Conservation (phyloP, 2,113 vertebrate species). For the Cottus gobio region DNA sequence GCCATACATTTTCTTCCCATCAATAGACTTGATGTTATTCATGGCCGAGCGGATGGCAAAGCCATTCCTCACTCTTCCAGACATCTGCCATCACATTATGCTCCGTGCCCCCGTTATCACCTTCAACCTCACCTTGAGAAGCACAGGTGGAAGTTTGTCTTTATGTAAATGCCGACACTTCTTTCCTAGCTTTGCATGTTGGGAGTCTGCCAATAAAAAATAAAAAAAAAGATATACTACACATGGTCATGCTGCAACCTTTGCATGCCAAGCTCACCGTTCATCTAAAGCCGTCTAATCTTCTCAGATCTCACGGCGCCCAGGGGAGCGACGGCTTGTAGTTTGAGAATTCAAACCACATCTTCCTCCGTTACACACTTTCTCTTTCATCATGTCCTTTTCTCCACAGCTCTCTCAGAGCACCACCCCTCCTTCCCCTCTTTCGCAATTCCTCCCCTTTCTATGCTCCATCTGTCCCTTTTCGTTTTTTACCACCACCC, state of each 20-base stretch:
- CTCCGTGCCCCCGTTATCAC: not conserved
- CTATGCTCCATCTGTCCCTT: constrained; percentile 25
- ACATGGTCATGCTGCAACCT: constrained; percentile 30
- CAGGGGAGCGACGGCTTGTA: constrained; percentile 21
- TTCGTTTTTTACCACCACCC: constrained; percentile 16
- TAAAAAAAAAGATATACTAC: not conserved
- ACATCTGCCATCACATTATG: constrained; percentile 18
- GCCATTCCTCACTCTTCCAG: constrained; percentile 36
- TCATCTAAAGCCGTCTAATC: constrained; percentile 62
- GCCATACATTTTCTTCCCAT: constrained; percentile 36
- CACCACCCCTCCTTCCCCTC: not conserved
- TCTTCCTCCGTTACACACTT: constrained; percentile 41
- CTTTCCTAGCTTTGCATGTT: not conserved
- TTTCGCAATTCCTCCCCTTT: constrained; percentile 19
- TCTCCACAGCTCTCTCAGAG: constrained; percentile 31
- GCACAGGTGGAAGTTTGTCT: constrained; percentile 17
- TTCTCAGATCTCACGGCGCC: constrained; percentile 53
- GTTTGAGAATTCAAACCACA: constrained; percentile 67
- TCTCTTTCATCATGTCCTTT: constrained; percentile 60
- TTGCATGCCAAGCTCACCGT: constrained; percentile 10
- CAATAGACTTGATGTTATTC: constrained; percentile 43
- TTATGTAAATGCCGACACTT: constrained; percentile 4
- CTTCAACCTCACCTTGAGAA: constrained; percentile 28
- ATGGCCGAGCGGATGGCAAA: constrained; percentile 22
- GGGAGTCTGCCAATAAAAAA: not conserved